Percentiles rank a stretch among this genome's conserved stretches.
Evolutionary conservation across 2,113 vertebrate genomes (phyloP).

Genomic region (Microcebus murinus): DNA sequence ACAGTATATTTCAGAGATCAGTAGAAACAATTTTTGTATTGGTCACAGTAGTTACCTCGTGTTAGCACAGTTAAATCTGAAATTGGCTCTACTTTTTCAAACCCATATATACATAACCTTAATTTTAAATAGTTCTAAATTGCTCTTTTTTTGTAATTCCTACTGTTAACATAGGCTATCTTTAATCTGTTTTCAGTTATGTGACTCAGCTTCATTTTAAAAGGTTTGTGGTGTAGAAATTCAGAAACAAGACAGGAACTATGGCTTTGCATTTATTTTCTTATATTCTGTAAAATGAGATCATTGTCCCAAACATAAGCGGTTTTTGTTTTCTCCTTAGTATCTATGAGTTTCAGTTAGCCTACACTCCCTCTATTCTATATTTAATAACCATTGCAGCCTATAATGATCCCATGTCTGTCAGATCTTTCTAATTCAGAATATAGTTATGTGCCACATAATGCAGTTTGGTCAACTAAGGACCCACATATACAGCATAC

Average conservation of each 20-base stretch:
- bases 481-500: background rate
- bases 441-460: background rate
- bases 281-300: background rate
- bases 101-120: background rate
- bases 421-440: background rate
- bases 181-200: background rate
- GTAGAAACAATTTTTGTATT: background rate
- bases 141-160: background rate
- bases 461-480: background rate
- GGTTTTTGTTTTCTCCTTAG: background rate
- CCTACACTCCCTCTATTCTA: background rate
- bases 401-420: background rate
- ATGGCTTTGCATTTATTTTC: background rate
- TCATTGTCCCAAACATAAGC: background rate
- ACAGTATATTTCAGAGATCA: background rate
- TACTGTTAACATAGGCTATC: background rate
- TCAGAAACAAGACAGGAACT: background rate
- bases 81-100: conserved; percentile 1
- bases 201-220: background rate
- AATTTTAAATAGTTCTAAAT: conserved; percentile 2
- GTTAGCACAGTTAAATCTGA: background rate
- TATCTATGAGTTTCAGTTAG: background rate
- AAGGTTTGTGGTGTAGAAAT: background rate
- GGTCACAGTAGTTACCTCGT: background rate
- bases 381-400: background rate